These are phyloP conservation scores for Meleagris gallopavo DNA, from an alignment of 2,113 vertebrate genomes.

Conservation along the genomic window DNA sequence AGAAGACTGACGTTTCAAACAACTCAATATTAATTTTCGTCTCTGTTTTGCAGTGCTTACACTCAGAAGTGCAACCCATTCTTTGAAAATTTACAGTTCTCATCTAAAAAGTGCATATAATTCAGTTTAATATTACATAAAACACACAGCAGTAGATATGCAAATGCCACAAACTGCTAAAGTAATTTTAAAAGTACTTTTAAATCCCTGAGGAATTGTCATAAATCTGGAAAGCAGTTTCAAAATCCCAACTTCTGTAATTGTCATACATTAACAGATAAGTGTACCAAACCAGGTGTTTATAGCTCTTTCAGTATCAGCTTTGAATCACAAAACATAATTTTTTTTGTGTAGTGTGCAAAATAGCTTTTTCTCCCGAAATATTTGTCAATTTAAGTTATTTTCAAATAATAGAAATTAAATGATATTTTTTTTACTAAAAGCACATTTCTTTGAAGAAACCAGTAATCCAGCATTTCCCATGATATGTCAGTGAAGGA, in stretches of 20 bases:
- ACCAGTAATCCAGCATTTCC: background rate
- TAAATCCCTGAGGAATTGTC: background rate
- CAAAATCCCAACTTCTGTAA: constrained; percentile 24
- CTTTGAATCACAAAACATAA: background rate
- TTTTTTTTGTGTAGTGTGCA: background rate
- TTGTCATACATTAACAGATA: background rate
- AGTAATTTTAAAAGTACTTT: constrained; percentile 23
- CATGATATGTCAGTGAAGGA: background rate
- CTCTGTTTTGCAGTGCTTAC: constrained; percentile 20
- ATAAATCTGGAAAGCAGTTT: background rate
- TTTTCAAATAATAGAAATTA: background rate
- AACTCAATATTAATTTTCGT: constrained; percentile 50
- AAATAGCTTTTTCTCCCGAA: background rate
- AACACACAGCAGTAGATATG: background rate
- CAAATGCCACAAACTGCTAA: background rate
- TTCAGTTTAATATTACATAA: background rate
- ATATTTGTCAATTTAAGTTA: background rate
- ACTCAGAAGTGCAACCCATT: constrained; percentile 23
- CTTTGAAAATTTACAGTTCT: background rate
- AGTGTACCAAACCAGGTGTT: constrained; percentile 5
- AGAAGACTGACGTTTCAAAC: constrained; percentile 39
- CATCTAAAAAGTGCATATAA: background rate
- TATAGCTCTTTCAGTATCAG: background rate
- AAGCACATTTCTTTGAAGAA: background rate
- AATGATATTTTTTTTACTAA: background rate